Base-by-base conservation (phyloP, 1,140 invertebrate species). In the Campoletis sonorensis region DNA sequence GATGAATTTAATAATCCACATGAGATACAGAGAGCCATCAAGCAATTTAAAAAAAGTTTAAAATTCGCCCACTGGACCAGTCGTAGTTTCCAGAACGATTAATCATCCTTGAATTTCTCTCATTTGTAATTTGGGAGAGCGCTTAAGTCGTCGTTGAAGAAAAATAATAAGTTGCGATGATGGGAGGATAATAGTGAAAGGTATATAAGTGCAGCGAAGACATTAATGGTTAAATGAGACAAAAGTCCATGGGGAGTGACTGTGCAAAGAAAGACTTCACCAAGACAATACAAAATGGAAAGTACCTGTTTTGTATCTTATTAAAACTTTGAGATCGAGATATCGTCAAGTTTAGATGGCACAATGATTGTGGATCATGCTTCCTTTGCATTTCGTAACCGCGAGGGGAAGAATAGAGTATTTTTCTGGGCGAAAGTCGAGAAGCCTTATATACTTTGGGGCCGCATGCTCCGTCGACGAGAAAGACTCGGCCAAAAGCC, bases 141-240 rank as follows among this genome's bases (percentile, higher is more conserved):
- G 51, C 40, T 54, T 54, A 21, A 54, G 51, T 54, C 51, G 16
- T n/a, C 51, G 11, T 54, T 54, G 18, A 1, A 54, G 16, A 21
- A 54, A 54, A n/a, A 54, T 1, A 54, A 54, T 54, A 1, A n/a
- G 11, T 45, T 45, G 1, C 7, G 51, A 54, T 54, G 51, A 54
- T n/a, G 51, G 51, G 16, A 54, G 51, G 11, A 54, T 54, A 54
- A 54, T 54, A 54, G 51, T 54, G 51, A 54, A 54, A 54, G 51
- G 51, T 54, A 54, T 54, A 54, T 1, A 54, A 54, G 16, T 54
- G 51, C 51, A 54, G 0, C 5, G n/a, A 21, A 21, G 51, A 18
- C 51, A 54, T n/a, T 54, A 54, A n/a, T 54, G n/a, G 40, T 45
- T 4, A 54, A 5, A 54, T 1, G 1, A 11, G 1, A 2, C 51